Evolutionary conservation across 2,888 invertebrate genomes (phyloP).

Genomic region (Melipona bicolor): DNA sequence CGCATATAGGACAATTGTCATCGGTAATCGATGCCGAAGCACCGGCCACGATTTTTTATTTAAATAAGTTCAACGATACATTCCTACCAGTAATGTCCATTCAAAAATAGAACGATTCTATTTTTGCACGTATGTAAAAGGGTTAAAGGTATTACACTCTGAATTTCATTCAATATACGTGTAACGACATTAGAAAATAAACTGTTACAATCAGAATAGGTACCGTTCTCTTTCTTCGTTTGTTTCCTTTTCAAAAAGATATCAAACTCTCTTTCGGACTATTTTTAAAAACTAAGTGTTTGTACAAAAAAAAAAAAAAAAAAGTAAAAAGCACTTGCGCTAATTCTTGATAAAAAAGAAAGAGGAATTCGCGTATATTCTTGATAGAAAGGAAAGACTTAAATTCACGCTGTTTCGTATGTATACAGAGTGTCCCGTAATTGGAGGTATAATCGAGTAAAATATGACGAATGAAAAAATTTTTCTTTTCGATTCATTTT

Average conservation of each 20-base stretch:
- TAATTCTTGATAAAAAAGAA: background rate
- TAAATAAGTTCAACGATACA: slow-evolving; percentile 72
- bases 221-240: background rate
- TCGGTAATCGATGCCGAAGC: background rate
- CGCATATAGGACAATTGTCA: slow-evolving; percentile 19
- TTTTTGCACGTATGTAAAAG: slow-evolving; percentile 77
- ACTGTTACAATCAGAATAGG: slow-evolving; percentile 55
- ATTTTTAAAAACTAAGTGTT: too few species aligned
- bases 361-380: too few species aligned
- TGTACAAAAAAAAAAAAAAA: background rate
- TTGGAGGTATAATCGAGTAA: too few species aligned
- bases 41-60: slow-evolving; percentile 43
- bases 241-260: background rate
- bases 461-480: too few species aligned
- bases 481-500: too few species aligned
- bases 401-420: background rate
- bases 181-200: slow-evolving; percentile 72
- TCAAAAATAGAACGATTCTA: slow-evolving; percentile 74
- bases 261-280: too few species aligned
- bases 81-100: slow-evolving; percentile 70
- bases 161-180: slow-evolving; percentile 72
- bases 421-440: background rate
- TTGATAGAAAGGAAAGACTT: background rate
- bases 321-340: background rate
- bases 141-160: slow-evolving; percentile 70